Evolutionary conservation across 2,797 vertebrate genomes (phyloP).

Genomic region (Cichlasoma orientale): DNA sequence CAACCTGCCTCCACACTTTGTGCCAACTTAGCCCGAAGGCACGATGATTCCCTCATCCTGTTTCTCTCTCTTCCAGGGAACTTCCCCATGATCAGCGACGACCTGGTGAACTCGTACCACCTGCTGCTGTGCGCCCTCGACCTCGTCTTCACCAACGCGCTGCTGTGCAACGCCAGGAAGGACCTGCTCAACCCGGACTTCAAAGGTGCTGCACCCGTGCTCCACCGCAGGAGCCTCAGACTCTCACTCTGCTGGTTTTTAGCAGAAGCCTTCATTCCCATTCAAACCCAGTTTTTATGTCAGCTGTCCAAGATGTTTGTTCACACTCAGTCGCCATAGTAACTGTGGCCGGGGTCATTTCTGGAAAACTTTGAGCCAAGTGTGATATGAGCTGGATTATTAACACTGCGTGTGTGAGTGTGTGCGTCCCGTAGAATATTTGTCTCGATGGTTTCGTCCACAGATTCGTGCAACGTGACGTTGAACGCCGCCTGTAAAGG

Average conservation of each 20-base stretch:
- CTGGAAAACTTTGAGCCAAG: too few species aligned
- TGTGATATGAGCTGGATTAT: too few species aligned
- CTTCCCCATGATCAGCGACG: constrained; percentile 97
- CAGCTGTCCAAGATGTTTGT: too few species aligned
- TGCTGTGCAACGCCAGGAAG: constrained; percentile 89
- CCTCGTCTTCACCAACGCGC: constrained; percentile 90
- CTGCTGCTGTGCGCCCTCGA: constrained; percentile 92
- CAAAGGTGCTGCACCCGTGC: constrained; percentile 79
- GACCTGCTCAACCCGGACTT: constrained; percentile 91
- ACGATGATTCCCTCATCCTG: neutral
- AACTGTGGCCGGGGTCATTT: neutral
- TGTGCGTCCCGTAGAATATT: too few species aligned
- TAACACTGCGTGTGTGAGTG: too few species aligned
- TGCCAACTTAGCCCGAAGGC: constrained; percentile 2
- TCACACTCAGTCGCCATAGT: accelerated
- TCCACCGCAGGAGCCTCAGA: too few species aligned
- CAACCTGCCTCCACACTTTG: constrained; percentile 66
- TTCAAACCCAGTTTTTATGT: too few species aligned
- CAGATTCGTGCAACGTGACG: neutral
- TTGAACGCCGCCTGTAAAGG: neutral
- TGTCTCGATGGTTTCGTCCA: neutral
- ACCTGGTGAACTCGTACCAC: constrained; percentile 96
- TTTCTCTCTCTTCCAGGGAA: constrained; percentile 81
- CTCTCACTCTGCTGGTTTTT: too few species aligned
- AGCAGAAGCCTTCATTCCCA: too few species aligned